A percentile compares a stretch with the other conserved stretches of the same genome.
These are phyloP conservation scores for Sebastiscus albofasciatus DNA, from an alignment of 2,797 vertebrate species.

Conservation along the genomic window DNA sequence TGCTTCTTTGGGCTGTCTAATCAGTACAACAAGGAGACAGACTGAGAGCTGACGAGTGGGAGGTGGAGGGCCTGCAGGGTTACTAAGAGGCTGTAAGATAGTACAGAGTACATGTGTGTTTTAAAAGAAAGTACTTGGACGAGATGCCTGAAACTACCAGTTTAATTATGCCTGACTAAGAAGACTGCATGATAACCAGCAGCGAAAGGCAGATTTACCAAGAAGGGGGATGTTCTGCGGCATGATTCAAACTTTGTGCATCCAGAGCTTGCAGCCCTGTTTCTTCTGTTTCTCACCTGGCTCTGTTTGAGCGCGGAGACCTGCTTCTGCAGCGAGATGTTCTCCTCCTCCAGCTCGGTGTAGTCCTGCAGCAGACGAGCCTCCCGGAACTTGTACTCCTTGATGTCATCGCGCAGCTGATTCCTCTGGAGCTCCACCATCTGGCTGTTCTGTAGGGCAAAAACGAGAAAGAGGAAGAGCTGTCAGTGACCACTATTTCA, in stretches of 20 bases:
- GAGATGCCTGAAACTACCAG: background rate
- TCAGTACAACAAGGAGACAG: background rate
- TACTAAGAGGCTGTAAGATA: background rate
- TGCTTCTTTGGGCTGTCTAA: slow-evolving; percentile 17
- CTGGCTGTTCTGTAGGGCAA: slow-evolving; percentile 86
- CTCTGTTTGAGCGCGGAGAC: slow-evolving; percentile 95
- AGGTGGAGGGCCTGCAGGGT: background rate
- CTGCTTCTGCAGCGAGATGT: slow-evolving; percentile 98
- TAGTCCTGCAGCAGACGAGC: slow-evolving; percentile 96
- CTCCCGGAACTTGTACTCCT: slow-evolving; percentile 98
- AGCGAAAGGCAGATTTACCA: background rate
- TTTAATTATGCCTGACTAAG: slow-evolving; percentile 17
- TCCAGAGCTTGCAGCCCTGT: background rate
- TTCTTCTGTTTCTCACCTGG: slow-evolving; percentile 83
- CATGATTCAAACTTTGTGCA: background rate
- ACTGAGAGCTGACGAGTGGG: slow-evolving; percentile 15
- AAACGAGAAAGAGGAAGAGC: background rate
- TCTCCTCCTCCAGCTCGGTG: slow-evolving; percentile 97
- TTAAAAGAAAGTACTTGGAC: background rate
- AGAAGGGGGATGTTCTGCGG: background rate
- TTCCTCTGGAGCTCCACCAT: slow-evolving; percentile 92
- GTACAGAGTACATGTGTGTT: background rate
- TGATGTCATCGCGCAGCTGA: slow-evolving; percentile 95
- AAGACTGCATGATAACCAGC: background rate
- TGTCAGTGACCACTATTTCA: slow-evolving; percentile 27